Base-by-base conservation (phyloP, 2,113 vertebrate genomes). In the Accipiter cooperii region DNA sequence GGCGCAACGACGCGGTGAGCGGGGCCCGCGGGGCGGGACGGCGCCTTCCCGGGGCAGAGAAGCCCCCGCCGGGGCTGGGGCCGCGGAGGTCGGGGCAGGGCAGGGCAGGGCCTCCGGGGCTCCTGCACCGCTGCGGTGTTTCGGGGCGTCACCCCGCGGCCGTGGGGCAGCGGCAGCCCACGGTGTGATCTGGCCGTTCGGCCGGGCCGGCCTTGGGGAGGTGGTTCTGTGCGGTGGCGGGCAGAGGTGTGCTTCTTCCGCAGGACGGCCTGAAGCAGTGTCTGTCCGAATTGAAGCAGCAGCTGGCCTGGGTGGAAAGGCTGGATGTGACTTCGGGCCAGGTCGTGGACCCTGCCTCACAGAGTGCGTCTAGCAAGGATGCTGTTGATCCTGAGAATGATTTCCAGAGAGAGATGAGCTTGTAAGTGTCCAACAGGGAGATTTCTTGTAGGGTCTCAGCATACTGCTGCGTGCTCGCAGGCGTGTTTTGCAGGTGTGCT, bases 341-440 rank as follows among this genome's bases (percentile, higher is more conserved):
- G 0, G 98, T 96, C 4, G 7, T 71, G 12, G 96, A 84, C 29
- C 90, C 79, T 42, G 46, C 36, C 96, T 96, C 89, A 69, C 96
- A 70, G 95, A 96, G 85, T 31, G 80, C 44, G 46, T 80, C 65
- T 42, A 26, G 86, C 17, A 66, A 94, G 77, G 97, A 94, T 73
- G 74, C 76, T 8, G 66, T 99, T 12, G 97, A 99, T 33, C 98
- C 99, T 4, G 99, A 99, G 54, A 98, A 99, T 42, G 99, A 99
- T 84, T 99, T 99, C 95, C 98, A 99, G 94, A 99, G 99, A 89
- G 99, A 99, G 87, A 99, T 99, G 99, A 99, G 95, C 93, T 99
- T 99, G 99, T 99, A 96, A 98, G 99, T 99, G 58, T 33, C 5
- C 38, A 71, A 46, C 42, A 13, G 6, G 5, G 46, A 49, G 18